Base-by-base conservation (phyloP, 2,113 vertebrate genomes). In the Serinus canaria region DNA sequence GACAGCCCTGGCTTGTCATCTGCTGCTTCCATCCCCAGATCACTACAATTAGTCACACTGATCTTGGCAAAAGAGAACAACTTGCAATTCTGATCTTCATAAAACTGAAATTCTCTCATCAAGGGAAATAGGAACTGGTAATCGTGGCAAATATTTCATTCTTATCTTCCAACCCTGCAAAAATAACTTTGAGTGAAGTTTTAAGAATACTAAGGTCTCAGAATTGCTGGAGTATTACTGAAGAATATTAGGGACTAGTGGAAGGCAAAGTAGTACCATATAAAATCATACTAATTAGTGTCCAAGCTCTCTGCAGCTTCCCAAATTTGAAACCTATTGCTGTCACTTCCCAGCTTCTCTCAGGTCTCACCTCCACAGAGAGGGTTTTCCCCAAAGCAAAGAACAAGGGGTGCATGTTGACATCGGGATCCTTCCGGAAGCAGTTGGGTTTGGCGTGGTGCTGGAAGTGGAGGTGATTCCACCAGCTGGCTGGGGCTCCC, bases 381-480 rank as follows among this genome's bases (percentile, higher is more conserved):
- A 98, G 98, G 2, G 95, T 97, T 94, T 98, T 98, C n/a, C 98
- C 98, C 97, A 98, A 21, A 47, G 98, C 97, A 62, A 98, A 98
- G 74, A 98, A 96, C 39, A 98, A 84, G 64, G 98, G 98, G 33
- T 98, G 98, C 98, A 98, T 98, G 96, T 97, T 98, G 89, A 98
- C 90, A 9, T 98, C 98, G 0, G 98, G 98, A 92, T 98, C 98
- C 94, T 98, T 98, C 49, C 94, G 96, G 94, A 98, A 98, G 94
- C 98, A 98, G 96, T 98, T 98, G 94, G 98, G 98, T 80, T 98
- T 98, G 60, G 98, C 98, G 0, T 98, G 98, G 86, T 98, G 98
- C 63, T 98, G 98, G 95, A 98, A 98, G 75, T 98, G 98, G 79
- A 98, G 27, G 73, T 98, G 98, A 73, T 98, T 98, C 98, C 98